A percentile compares a stretch with the other conserved stretches of the same genome.
Evolutionary conservation across 2,888 invertebrate genomes (phyloP).

Genomic region (Apamea epomidion): DNA sequence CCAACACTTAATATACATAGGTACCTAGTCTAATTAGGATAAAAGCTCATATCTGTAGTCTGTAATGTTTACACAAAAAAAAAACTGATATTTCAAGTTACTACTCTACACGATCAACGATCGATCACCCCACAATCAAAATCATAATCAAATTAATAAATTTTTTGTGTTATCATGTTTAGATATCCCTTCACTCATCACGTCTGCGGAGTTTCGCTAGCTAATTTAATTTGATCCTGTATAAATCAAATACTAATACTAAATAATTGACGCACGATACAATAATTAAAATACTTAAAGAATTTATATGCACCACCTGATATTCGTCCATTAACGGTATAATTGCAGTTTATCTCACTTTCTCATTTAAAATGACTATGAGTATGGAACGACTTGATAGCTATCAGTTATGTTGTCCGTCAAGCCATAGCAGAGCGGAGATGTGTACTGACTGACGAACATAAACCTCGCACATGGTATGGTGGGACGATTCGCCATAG

Average conservation of each 20-base stretch:
- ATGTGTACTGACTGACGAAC: slow-evolving; percentile 53
- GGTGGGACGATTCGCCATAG: slow-evolving; percentile 54
- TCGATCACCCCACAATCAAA: background rate
- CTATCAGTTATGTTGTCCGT: slow-evolving; percentile 65
- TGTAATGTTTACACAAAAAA: too few species aligned
- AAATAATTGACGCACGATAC: slow-evolving; percentile 31
- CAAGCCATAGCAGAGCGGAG: slow-evolving; percentile 53
- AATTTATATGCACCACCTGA: slow-evolving; percentile 79
- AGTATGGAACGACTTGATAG: slow-evolving; percentile 69
- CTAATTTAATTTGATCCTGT: background rate
- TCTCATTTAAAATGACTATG: slow-evolving; percentile 74
- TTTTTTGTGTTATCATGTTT: background rate
- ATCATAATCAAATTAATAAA: background rate
- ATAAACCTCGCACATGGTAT: slow-evolving; percentile 57
- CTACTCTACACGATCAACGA: background rate
- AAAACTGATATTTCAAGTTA: background rate
- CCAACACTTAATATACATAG: too few species aligned
- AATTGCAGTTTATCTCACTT: slow-evolving; percentile 76
- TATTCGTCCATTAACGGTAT: slow-evolving; percentile 82
- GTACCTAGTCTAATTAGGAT: too few species aligned
- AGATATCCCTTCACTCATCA: background rate
- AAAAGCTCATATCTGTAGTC: too few species aligned
- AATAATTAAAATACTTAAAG: slow-evolving; percentile 51
- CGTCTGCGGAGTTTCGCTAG: background rate
- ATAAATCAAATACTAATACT: background rate